phyloP scores from a whole-genome alignment of 1,140 invertebrate species.

The Scaptomyza graminum region DNA sequence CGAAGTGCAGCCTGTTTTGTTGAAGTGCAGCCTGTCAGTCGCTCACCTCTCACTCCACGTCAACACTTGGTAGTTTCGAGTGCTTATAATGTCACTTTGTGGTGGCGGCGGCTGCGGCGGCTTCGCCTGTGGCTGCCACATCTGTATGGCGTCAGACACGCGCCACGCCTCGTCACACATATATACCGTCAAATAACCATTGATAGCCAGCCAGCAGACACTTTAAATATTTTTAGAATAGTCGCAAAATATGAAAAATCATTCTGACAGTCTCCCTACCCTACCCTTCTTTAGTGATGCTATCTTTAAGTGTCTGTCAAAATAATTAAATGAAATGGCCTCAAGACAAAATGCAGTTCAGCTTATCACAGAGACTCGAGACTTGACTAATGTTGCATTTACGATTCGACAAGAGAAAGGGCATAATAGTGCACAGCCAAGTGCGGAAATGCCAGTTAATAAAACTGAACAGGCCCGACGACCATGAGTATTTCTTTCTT shows the following conservation, averaged over 20 bases:
- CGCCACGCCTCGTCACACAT: constrained; percentile 43
- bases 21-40: not conserved
- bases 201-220: not conserved
- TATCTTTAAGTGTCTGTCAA: constrained; percentile 74
- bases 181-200: too few species aligned
- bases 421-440: constrained; percentile 18
- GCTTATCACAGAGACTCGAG: constrained; percentile 61
- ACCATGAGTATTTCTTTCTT: constrained; percentile 40
- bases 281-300: constrained; percentile 5
- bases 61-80: constrained; percentile 39
- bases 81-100: constrained; percentile 59
- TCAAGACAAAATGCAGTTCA: constrained; percentile 65
- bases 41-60: not conserved
- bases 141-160: constrained; percentile 52
- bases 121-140: constrained; percentile 7
- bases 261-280: constrained; percentile 28
- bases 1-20: not conserved
- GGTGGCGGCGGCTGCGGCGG: constrained; percentile 23
- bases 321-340: constrained; percentile 79
- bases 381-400: constrained; percentile 78
- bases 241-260: constrained; percentile 71
- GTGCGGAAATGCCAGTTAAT: constrained; percentile 76
- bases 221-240: constrained; percentile 50
- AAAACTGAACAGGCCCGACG: constrained; percentile 14
- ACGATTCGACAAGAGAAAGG: constrained; percentile 16